phyloP scores from a whole-genome alignment of 2,113 vertebrate species.

The Nothobranchius kuhntae region DNA sequence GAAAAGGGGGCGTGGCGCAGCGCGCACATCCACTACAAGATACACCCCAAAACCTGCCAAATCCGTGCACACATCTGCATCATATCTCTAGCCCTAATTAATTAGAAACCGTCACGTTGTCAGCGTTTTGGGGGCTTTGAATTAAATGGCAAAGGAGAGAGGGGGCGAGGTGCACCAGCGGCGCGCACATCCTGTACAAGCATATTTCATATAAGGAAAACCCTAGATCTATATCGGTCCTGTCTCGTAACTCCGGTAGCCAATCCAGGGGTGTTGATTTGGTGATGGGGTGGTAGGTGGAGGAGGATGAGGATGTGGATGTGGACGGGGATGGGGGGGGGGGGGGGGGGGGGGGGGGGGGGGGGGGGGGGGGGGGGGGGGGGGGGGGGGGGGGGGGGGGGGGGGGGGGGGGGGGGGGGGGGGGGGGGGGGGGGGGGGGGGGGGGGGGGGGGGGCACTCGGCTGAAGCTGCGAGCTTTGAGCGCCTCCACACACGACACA shows the following conservation, averaged over 20 bases:
- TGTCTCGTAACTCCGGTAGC: conserved; percentile 62
- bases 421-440: too few species aligned
- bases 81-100: conserved; percentile 22
- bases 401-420: too few species aligned
- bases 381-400: too few species aligned
- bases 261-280: conserved; percentile 64
- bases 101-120: conserved; percentile 18
- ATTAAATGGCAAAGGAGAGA: background rate
- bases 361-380: too few species aligned
- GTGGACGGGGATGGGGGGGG: too few species aligned
- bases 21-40: conserved; percentile 16
- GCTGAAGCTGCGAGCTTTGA: conserved; percentile 41
- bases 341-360: too few species aligned
- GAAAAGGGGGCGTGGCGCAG: background rate
- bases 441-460: conserved; percentile 11
- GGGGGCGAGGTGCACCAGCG: conserved; percentile 8
- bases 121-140: conserved; percentile 13
- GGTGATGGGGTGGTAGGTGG: conserved; percentile 4
- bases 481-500: conserved; percentile 35
- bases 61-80: conserved; percentile 17
- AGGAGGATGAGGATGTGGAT: background rate
- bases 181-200: conserved; percentile 14
- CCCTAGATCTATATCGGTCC: conserved; percentile 47
- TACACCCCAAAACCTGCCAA: background rate
- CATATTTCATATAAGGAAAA: conserved; percentile 25